Percentiles rank a stretch among this genome's conserved stretches.
Conservation (phyloP, 2,113 vertebrate species). For the Cichladusa arquata region DNA sequence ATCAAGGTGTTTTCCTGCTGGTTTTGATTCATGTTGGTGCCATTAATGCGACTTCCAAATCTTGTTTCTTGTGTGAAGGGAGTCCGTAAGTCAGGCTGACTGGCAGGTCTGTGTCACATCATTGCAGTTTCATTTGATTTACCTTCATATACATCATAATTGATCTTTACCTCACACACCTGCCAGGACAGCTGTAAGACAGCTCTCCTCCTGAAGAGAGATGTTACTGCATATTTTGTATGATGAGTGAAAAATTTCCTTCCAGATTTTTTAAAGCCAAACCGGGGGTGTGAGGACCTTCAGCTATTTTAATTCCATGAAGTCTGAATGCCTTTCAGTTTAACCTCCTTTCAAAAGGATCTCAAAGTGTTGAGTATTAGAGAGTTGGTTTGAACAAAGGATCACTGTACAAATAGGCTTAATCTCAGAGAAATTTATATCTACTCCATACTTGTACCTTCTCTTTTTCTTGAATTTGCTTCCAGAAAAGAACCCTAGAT, state of each 20-base stretch:
- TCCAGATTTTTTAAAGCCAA: neutral
- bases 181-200: neutral
- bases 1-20: neutral
- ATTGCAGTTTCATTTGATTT: neutral
- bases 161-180: neutral
- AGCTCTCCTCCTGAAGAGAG: neutral
- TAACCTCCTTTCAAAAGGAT: neutral
- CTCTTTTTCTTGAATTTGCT: neutral
- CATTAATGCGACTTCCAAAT: neutral
- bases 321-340: neutral
- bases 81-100: neutral
- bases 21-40: neutral
- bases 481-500: neutral
- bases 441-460: neutral
- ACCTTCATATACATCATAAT: neutral
- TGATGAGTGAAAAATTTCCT: neutral
- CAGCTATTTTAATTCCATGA: neutral
- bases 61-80: neutral
- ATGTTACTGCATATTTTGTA: neutral
- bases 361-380: neutral
- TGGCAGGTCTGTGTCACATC: neutral
- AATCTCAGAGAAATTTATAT: neutral
- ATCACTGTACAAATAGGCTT: neutral
- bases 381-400: neutral
- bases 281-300: neutral